Percentiles rank a stretch among this genome's conserved stretches.
Evolutionary conservation across 1,140 invertebrate species (phyloP).

Genomic region (Monochamus saltuarius): DNA sequence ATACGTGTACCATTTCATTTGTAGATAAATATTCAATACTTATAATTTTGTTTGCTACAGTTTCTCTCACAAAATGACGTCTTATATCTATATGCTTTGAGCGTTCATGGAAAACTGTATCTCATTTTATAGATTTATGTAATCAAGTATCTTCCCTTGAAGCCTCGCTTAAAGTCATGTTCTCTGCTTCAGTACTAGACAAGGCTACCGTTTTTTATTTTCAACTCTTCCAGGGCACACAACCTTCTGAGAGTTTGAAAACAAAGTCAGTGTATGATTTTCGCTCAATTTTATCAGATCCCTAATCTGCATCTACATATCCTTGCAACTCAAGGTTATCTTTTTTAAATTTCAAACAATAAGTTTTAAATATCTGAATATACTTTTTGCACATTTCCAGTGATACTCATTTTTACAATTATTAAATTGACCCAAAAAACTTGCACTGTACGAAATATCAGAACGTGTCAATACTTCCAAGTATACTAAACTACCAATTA

Average conservation of each 20-base stretch:
- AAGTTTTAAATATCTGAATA: conserved; percentile 42
- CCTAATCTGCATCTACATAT: conserved; percentile 27
- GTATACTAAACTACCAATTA: not conserved
- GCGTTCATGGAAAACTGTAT: no score
- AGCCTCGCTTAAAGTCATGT: not conserved
- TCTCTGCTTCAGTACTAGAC: conserved; percentile 7
- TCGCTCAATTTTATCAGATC: no score
- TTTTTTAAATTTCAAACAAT: conserved; percentile 10
- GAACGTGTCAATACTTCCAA: not conserved
- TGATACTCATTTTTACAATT: not conserved
- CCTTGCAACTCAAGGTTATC: conserved; percentile 4
- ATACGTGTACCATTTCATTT: no score
- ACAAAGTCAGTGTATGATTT: not conserved
- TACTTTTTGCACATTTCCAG: conserved; percentile 29
- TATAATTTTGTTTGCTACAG: no score
- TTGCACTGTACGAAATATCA: not conserved
- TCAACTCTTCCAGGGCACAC: conserved; percentile 24
- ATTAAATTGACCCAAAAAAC: not conserved
- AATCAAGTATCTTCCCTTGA: not conserved
- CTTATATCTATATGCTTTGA: no score
- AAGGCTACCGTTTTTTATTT: conserved; percentile 28
- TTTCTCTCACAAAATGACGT: no score
- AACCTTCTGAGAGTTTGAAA: conserved; percentile 16
- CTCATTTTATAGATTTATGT: not conserved
- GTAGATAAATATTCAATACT: no score